Evolutionary conservation across 2,888 invertebrate species (phyloP).

Genomic region (Drosophila differens): DNA sequence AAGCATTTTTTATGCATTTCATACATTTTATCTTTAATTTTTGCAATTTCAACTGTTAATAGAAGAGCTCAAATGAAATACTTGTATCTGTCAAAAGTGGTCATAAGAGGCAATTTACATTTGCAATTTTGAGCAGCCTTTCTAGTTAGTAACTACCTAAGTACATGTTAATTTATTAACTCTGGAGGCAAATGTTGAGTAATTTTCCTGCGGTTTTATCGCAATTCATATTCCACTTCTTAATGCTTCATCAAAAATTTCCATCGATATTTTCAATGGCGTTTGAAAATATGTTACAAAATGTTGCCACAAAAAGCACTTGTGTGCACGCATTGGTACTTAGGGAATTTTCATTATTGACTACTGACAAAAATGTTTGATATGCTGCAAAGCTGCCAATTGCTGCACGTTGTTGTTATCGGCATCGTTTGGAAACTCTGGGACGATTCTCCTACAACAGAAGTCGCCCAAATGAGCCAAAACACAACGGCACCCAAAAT

Average conservation of each 20-base stretch:
- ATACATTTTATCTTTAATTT: background rate
- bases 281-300: constrained; percentile 51
- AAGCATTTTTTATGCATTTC: background rate
- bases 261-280: constrained; percentile 38
- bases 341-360: constrained; percentile 48
- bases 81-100: background rate
- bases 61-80: background rate
- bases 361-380: constrained; percentile 44
- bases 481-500: background rate
- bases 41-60: background rate
- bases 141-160: background rate
- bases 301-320: constrained; percentile 41
- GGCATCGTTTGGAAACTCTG: constrained; percentile 45
- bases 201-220: constrained; percentile 12
- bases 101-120: background rate
- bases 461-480: constrained; percentile 20
- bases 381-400: constrained; percentile 56
- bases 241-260: constrained; percentile 3
- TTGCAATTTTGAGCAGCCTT: background rate
- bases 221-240: constrained; percentile 4
- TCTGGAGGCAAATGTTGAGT: constrained; percentile 8
- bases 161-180: background rate
- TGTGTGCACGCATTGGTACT: constrained; percentile 17
- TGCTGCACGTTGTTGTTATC: constrained; percentile 64
- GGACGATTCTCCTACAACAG: background rate